Conservation (phyloP, 2,113 vertebrate genomes). For the Chlorodrepanis virens region DNA sequence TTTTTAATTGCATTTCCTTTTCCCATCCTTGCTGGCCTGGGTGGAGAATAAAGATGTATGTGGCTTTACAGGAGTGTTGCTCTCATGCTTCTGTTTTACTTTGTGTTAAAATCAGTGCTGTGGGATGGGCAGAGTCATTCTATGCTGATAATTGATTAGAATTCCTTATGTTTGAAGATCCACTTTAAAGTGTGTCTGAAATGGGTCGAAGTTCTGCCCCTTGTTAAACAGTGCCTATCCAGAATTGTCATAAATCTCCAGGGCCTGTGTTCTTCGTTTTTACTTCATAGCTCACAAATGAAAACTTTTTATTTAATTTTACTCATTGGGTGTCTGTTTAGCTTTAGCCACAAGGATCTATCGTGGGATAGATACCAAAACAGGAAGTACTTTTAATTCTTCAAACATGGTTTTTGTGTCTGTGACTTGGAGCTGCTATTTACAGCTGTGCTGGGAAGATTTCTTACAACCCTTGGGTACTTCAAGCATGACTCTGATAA, state of each 20-base stretch:
- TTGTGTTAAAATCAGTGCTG: neutral
- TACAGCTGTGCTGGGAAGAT: neutral
- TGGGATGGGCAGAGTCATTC: neutral
- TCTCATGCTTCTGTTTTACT: conserved; percentile 16
- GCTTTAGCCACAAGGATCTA: neutral
- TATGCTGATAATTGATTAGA: neutral
- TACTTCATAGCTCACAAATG: neutral
- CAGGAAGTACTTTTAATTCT: neutral
- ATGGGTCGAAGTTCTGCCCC: neutral
- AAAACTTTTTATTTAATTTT: neutral
- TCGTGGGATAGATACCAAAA: neutral
- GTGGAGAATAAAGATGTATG: conserved; percentile 36
- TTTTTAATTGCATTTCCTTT: conserved; percentile 37
- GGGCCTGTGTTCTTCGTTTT: neutral
- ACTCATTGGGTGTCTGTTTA: neutral
- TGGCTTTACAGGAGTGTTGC: neutral
- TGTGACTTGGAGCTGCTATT: neutral
- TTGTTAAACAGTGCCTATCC: neutral
- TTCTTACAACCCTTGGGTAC: neutral
- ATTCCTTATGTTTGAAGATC: neutral
- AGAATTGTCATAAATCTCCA: neutral
- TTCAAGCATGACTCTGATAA: neutral
- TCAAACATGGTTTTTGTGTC: neutral
- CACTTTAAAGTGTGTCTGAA: neutral
- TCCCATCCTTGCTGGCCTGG: conserved; percentile 47